Conservation (phyloP, 1,140 invertebrate species). For the Dendroctonus valens region DNA sequence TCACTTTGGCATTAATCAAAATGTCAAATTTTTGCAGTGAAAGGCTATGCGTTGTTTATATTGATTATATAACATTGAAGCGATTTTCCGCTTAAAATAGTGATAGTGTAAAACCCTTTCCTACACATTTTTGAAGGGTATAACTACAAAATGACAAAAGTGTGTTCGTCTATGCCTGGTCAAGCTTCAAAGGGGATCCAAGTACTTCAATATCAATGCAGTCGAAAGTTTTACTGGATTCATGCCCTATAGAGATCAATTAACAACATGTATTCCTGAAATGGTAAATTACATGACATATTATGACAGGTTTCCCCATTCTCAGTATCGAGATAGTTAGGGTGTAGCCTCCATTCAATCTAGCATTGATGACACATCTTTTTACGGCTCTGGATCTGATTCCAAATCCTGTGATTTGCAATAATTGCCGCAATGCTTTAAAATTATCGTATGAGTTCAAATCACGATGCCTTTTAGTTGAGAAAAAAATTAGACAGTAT, state of each 20-base stretch:
- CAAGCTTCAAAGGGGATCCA: slow-evolving; percentile 35
- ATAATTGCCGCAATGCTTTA: slow-evolving; percentile 35
- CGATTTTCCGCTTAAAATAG: neutral
- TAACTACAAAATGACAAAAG: slow-evolving; percentile 37
- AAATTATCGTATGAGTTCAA: slow-evolving; percentile 41
- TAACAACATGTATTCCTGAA: slow-evolving; percentile 42
- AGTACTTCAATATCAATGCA: slow-evolving; percentile 41
- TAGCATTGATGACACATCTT: slow-evolving; percentile 13
- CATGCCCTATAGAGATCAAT: slow-evolving; percentile 41
- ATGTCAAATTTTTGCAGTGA: slow-evolving; percentile 37
- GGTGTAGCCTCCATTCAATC: neutral
- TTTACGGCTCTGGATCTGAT: slow-evolving; percentile 39
- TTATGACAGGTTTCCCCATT: slow-evolving; percentile 6
- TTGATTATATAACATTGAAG: slow-evolving; percentile 29
- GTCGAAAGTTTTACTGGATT: slow-evolving; percentile 41
- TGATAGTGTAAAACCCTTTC: slow-evolving; percentile 11
- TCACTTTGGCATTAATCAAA: slow-evolving; percentile 38
- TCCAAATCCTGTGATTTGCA: slow-evolving; percentile 42
- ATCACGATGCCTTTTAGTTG: slow-evolving; percentile 34
- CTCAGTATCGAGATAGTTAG: neutral
- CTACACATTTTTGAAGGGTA: slow-evolving; percentile 1
- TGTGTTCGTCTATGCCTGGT: slow-evolving; percentile 40
- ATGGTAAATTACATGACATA: slow-evolving; percentile 32
- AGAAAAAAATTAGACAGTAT: slow-evolving; percentile 39
- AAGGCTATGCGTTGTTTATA: slow-evolving; percentile 27